These are phyloP conservation scores for Poecilia velifera DNA, from an alignment of 2,797 vertebrate species.

Conservation along the genomic window DNA sequence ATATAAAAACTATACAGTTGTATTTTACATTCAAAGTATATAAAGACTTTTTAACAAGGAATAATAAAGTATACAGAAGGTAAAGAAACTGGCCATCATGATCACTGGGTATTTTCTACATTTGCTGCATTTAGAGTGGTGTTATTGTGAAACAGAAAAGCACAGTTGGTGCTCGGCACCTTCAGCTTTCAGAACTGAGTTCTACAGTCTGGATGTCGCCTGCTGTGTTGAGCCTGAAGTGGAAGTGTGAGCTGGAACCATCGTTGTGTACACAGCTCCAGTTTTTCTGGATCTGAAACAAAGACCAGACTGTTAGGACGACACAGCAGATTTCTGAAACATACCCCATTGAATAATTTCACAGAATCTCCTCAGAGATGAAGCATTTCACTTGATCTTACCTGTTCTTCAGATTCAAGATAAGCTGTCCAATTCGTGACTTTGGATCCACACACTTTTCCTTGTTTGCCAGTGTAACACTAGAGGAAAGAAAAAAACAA, in stretches of 20 bases:
- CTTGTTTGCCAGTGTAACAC: not conserved
- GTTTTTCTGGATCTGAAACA: not conserved
- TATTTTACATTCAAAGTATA: no score
- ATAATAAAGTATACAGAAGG: not conserved
- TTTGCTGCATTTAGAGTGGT: not conserved
- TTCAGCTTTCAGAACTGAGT: not conserved
- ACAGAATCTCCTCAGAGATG: not conserved
- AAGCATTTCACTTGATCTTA: not conserved
- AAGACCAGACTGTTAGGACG: slow-evolving; percentile 11
- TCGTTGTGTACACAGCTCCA: not conserved
- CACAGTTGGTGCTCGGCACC: not conserved
- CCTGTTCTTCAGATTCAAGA: slow-evolving; percentile 13
- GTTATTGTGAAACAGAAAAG: not conserved
- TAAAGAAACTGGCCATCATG: not conserved
- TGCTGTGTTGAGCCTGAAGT: not conserved
- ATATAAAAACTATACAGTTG: not conserved
- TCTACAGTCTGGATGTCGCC: not conserved
- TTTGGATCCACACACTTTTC: slow-evolving; percentile 32
- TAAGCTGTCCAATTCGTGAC: slow-evolving; percentile 8
- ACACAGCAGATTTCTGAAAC: not conserved
- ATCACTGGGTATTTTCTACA: not conserved
- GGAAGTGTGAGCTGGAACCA: not conserved
- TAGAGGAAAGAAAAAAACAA: slow-evolving; percentile 2
- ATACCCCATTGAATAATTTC: not conserved
- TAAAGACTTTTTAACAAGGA: not conserved